phyloP scores from a whole-genome alignment of 2,888 invertebrate species.

The Caenorhabditis sp. region DNA sequence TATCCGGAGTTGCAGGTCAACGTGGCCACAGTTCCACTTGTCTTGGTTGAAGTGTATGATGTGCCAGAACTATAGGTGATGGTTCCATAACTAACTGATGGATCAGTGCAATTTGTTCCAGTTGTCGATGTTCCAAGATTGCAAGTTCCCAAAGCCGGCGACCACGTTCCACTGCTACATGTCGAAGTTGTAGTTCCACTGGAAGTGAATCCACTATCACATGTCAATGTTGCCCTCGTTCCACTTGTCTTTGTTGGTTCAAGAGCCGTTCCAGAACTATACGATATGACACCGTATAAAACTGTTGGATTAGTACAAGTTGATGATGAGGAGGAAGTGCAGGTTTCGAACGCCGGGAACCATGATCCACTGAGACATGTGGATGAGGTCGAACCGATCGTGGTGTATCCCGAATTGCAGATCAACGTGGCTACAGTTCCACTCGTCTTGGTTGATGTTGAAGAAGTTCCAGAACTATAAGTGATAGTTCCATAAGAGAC shows the following conservation, averaged over 20 bases:
- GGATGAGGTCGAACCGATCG: background rate
- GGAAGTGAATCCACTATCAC: constrained; percentile 1
- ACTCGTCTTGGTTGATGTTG: constrained; percentile 18
- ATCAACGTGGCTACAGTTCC: constrained; percentile 2
- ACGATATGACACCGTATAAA: constrained; percentile 25
- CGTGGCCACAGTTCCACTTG: constrained; percentile 50
- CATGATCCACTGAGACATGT: background rate
- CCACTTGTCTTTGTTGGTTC: constrained; percentile 22
- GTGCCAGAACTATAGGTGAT: constrained; percentile 16
- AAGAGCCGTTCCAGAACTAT: constrained; percentile 21
- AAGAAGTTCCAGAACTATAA: constrained; percentile 26
- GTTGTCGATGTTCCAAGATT: constrained; percentile 5
- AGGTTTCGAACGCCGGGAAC: too few relatives aligned
- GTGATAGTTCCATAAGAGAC: constrained; percentile 24
- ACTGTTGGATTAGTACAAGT: constrained; percentile 11
- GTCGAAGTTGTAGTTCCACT: constrained; percentile 4
- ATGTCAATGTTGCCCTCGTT: constrained; percentile 3
- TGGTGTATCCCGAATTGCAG: constrained; percentile 5
- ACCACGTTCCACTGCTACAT: background rate
- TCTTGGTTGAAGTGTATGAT: constrained; percentile 2
- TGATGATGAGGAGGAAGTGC: too few relatives aligned
- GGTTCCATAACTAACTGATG: constrained; percentile 16
- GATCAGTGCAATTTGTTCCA: constrained; percentile 9
- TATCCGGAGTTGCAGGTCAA: constrained; percentile 50
- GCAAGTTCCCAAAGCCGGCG: constrained; percentile 6